These are phyloP conservation scores for Hedya salicella DNA, from an alignment of 2,888 invertebrate species.

Conservation along the genomic window DNA sequence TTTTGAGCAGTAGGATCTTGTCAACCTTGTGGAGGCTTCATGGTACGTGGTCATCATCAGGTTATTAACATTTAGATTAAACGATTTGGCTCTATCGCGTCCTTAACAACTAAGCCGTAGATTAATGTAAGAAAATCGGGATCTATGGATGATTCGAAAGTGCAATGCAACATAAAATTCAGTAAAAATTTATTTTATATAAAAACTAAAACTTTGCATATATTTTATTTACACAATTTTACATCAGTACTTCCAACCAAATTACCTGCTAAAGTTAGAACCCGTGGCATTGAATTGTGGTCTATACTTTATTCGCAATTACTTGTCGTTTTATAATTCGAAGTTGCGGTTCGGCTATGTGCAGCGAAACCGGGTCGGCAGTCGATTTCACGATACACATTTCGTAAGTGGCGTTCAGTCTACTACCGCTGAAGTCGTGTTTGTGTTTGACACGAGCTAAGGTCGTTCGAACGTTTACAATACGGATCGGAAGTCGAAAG, in stretches of 20 bases:
- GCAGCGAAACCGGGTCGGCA: constrained; percentile 47
- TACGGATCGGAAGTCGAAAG: neutral
- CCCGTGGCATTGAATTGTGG: constrained; percentile 29
- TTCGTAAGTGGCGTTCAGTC: constrained; percentile 62
- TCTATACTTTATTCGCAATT: constrained; percentile 23
- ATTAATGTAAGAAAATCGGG: too few species aligned
- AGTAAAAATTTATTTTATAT: too few species aligned
- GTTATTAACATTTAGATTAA: too few species aligned
- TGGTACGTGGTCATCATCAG: too few species aligned
- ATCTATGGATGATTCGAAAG: too few species aligned
- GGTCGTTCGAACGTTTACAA: constrained; percentile 3
- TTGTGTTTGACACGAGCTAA: constrained; percentile 20
- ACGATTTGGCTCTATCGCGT: too few species aligned
- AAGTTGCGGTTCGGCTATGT: constrained; percentile 39
- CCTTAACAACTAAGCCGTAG: too few species aligned
- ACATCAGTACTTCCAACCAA: neutral
- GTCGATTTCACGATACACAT: constrained; percentile 68
- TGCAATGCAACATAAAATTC: too few species aligned
- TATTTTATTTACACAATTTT: neutral
- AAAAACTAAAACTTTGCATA: neutral
- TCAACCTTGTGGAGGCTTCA: too few species aligned
- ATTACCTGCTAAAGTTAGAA: neutral
- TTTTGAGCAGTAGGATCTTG: too few species aligned
- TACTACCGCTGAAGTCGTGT: constrained; percentile 46
- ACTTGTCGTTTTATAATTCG: constrained; percentile 34